Evolutionary conservation across 2,113 vertebrate species (phyloP).

Genomic region (Nanorana parkeri): DNA sequence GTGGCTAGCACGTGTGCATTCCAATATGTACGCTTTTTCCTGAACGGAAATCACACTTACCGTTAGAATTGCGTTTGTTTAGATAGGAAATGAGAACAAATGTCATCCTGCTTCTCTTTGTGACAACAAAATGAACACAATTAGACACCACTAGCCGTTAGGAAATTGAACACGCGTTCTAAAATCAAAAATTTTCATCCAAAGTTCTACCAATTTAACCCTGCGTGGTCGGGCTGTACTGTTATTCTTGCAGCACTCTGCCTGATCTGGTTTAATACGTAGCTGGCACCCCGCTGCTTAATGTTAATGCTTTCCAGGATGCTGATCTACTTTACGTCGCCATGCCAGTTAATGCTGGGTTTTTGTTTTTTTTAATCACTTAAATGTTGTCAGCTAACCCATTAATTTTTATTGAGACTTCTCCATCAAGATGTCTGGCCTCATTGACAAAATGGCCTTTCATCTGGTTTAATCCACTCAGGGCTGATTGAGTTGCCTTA

Average conservation of each 20-base stretch:
- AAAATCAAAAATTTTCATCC: too few relatives aligned
- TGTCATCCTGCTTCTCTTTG: too few relatives aligned
- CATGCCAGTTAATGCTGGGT: not conserved
- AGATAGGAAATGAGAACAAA: too few relatives aligned
- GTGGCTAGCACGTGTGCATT: too few relatives aligned
- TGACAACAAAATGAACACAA: too few relatives aligned
- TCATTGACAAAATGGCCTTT: slow-evolving; percentile 9
- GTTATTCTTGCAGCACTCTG: not conserved
- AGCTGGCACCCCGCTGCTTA: not conserved
- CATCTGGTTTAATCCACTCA: slow-evolving; percentile 15
- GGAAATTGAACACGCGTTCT: too few relatives aligned
- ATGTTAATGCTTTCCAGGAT: not conserved
- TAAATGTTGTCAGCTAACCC: not conserved
- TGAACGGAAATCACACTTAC: too few relatives aligned
- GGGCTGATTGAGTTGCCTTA: not conserved
- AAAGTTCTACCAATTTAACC: too few relatives aligned
- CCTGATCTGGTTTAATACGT: not conserved
- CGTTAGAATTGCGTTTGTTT: too few relatives aligned
- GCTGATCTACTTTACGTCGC: not conserved
- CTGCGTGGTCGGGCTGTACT: too few relatives aligned
- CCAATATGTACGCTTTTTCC: too few relatives aligned
- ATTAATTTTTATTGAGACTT: not conserved
- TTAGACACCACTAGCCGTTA: too few relatives aligned
- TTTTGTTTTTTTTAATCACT: not conserved
- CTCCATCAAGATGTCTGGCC: slow-evolving; percentile 11